These are phyloP conservation scores for Priocnemis perturbator DNA, from an alignment of 2,888 invertebrate genomes.

Conservation along the genomic window DNA sequence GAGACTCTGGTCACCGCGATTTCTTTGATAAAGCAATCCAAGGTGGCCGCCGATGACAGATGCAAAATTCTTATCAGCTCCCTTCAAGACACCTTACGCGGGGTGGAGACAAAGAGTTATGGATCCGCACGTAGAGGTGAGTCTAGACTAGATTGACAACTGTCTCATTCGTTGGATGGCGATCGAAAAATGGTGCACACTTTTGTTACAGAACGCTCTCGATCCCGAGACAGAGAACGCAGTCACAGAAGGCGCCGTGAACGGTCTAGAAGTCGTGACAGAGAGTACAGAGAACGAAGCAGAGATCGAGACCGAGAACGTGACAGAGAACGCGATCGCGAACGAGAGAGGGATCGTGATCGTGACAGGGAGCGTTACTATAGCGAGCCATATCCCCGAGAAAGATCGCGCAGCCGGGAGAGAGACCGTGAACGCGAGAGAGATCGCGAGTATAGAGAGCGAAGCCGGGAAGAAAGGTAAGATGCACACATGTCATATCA, in stretches of 20 bases:
- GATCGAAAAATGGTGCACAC: background rate
- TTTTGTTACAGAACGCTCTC: constrained; percentile 74
- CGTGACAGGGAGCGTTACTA: constrained; percentile 76
- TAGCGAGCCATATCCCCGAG: constrained; percentile 78
- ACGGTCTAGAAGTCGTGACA: constrained; percentile 83
- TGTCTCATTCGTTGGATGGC: background rate
- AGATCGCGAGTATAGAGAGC: constrained; percentile 84
- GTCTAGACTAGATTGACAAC: background rate
- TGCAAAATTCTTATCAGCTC: constrained; percentile 98
- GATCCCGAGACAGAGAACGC: constrained; percentile 77
- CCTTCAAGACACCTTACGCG: constrained; percentile 96
- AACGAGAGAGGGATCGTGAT: constrained; percentile 77
- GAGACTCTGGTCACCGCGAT: constrained; percentile 99
- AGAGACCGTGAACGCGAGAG: constrained; percentile 78
- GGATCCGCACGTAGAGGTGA: constrained; percentile 83
- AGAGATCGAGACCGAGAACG: constrained; percentile 77
- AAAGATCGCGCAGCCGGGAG: constrained; percentile 90
- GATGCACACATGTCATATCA: constrained; percentile 45
- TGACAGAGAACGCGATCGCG: constrained; percentile 78
- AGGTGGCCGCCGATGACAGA: constrained; percentile 95
- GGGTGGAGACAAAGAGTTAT: constrained; percentile 98
- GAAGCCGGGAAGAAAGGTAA: constrained; percentile 87
- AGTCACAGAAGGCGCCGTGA: constrained; percentile 82
- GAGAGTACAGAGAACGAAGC: constrained; percentile 79
- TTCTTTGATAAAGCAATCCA: constrained; percentile 98